Evolutionary conservation across 2,113 vertebrate genomes (phyloP).

Genomic region (Uropsilus gracilis): DNA sequence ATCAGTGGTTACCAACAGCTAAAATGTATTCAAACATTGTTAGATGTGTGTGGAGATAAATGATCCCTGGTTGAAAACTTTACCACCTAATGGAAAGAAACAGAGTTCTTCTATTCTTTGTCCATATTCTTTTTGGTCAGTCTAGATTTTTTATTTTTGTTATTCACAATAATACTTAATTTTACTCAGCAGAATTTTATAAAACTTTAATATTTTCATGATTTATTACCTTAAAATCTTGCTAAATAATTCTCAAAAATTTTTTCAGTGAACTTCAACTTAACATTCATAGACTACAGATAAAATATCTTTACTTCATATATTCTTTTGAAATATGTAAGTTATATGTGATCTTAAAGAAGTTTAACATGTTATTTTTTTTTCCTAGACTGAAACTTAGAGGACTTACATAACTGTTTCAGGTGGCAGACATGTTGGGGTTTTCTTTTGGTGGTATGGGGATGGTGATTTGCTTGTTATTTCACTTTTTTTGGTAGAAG

Average conservation of each 20-base stretch:
- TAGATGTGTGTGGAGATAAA: neutral
- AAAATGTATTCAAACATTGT: neutral
- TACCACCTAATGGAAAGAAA: neutral
- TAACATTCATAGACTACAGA: neutral
- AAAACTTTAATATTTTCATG: conserved; percentile 1
- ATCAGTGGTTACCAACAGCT: neutral
- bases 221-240: neutral
- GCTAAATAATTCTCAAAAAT: neutral
- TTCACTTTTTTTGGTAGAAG: neutral
- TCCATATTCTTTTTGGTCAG: neutral
- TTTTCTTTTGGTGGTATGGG: neutral
- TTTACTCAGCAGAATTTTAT: conserved; percentile 4
- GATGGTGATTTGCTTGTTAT: neutral
- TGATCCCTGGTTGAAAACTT: neutral
- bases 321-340: neutral
- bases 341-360: neutral
- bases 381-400: neutral
- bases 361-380: neutral
- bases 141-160: conserved; percentile 13
- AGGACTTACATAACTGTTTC: neutral
- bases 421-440: neutral
- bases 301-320: neutral
- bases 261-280: neutral
- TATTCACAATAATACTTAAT: conserved; percentile 1
- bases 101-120: neutral